Percentiles rank a stretch among this genome's conserved stretches.
Evolutionary conservation across 2,888 invertebrate genomes (phyloP).

Genomic region (Eristalis pertinax): DNA sequence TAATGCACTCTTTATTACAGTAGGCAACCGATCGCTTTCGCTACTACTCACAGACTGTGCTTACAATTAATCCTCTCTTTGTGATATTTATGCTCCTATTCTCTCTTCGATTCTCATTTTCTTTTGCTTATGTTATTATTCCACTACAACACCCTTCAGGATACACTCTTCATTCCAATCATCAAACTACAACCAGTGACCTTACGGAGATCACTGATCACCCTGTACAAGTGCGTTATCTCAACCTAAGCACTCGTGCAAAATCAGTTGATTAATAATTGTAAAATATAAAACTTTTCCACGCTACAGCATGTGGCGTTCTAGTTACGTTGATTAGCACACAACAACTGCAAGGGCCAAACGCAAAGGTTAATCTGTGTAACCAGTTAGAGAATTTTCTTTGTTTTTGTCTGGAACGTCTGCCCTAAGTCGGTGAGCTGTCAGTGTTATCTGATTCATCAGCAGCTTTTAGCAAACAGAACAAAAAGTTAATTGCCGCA

Average conservation of each 20-base stretch:
- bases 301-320: neutral
- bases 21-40: too few relatives aligned
- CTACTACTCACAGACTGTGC: too few relatives aligned
- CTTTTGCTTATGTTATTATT: too few relatives aligned
- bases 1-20: too few relatives aligned
- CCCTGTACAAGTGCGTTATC: neutral
- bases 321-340: neutral
- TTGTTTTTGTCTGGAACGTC: neutral
- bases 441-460: neutral
- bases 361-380: neutral
- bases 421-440: neutral
- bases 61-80: too few relatives aligned
- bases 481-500: neutral
- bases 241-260: neutral
- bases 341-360: neutral
- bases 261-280: neutral
- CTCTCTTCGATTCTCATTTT: too few relatives aligned
- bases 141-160: too few relatives aligned
- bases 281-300: neutral
- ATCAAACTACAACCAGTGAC: too few relatives aligned
- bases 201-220: too few relatives aligned
- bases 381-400: neutral
- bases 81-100: too few relatives aligned
- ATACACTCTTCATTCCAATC: too few relatives aligned
- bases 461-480: neutral